Base-by-base conservation (phyloP, 2,113 vertebrate genomes). In the Platysternon megacephalum region DNA sequence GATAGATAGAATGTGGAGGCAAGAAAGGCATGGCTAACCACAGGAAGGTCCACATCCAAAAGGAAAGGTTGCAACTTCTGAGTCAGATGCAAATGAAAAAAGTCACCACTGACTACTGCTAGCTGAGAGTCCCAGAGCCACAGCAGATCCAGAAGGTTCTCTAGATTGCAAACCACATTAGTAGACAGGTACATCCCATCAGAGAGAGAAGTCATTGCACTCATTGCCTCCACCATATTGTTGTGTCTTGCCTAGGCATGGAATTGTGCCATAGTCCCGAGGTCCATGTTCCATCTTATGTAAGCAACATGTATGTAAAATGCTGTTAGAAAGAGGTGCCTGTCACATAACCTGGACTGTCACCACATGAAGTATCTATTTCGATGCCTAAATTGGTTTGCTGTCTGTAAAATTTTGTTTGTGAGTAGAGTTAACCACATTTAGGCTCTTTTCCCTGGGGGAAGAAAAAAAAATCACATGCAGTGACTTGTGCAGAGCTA, bases 111-210 rank as follows among this genome's bases (percentile, higher is more conserved):
- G 49, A 2, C 0, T 93, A 11, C 74, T 0, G 0, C 12, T 28
- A 14, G 6, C 78, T 42, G 3, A 86, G 8, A 86, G 14, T 42
- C 46, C 53, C 81, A 79, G 5, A 90, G 1, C 21, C 68, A 49
- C 22, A 1, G 0, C 2, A 17, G 9, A 83, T 11, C 4, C 56
- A 83, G 44, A 89, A 48, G 24, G 87, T 55, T 2, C 0, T 1
- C 48, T 29, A 6, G 1, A 5, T 51, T 92, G 39, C n/a, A 82
- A 56, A 78, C 6, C 22, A 3, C 68, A 65, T 14, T n/a, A 68
- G 14, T 17, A 68, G 61, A 6, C 61, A 68, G 61, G n/a, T 39
- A 72, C 65, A 39, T 39, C 65, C n/a, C 65, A 39, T 22, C 19
- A 72, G 9, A 72, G n/a, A 39, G 65, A 39, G 19, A 72, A 22